Conservation (phyloP, 1,140 invertebrate species). For the Dryas iulia region DNA sequence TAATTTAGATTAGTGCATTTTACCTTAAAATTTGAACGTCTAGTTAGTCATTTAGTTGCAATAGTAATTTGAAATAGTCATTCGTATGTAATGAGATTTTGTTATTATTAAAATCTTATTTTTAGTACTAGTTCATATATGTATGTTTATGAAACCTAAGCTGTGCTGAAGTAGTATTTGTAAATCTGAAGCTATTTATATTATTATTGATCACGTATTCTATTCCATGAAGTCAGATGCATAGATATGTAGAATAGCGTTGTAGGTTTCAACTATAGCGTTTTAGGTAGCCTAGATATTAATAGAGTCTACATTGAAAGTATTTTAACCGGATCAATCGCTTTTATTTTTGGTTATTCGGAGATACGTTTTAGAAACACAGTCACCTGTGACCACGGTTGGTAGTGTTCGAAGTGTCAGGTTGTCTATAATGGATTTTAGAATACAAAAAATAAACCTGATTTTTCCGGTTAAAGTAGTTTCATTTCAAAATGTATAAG, state of each 20-base stretch:
- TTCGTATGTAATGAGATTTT: background rate
- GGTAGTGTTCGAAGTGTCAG: too few relatives aligned
- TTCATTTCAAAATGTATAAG: too few relatives aligned
- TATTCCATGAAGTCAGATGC: background rate
- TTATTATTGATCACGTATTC: background rate
- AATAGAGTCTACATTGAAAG: too few relatives aligned
- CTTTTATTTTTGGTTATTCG: too few relatives aligned
- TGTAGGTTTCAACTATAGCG: too few relatives aligned
- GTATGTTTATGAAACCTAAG: background rate
- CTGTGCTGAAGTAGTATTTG: background rate
- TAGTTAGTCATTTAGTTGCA: background rate
- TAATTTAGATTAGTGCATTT: background rate
- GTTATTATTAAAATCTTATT: background rate
- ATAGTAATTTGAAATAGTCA: background rate
- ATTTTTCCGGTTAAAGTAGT: too few relatives aligned
- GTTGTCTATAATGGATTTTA: too few relatives aligned
- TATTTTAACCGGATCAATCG: too few relatives aligned
- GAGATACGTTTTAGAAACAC: too few relatives aligned
- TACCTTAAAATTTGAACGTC: background rate
- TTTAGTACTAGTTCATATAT: background rate
- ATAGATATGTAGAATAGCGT: background rate
- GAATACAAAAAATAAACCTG: too few relatives aligned
- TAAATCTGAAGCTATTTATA: background rate
- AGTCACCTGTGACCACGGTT: too few relatives aligned
- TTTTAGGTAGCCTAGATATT: background rate